Evolutionary conservation across 2,113 vertebrate species (phyloP).

Genomic region (Tychaedon coryphoeus): DNA sequence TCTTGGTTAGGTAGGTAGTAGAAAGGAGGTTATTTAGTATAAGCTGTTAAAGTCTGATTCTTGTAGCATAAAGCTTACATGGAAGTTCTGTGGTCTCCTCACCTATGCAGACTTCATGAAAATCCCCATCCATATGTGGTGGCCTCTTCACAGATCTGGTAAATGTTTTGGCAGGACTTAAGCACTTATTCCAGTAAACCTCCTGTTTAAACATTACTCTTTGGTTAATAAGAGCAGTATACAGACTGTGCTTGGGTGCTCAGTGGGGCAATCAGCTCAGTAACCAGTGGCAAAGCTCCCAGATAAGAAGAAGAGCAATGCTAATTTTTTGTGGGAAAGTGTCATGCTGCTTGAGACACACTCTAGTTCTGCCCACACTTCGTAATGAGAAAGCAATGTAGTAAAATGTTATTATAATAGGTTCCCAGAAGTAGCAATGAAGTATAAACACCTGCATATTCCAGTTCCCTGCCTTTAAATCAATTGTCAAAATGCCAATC

Average conservation of each 20-base stretch:
- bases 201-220: neutral
- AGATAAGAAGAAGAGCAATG: neutral
- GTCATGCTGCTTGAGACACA: neutral
- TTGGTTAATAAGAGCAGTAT: neutral
- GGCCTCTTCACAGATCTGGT: neutral
- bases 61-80: neutral
- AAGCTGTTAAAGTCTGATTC: neutral
- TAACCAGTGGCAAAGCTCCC: neutral
- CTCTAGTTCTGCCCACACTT: neutral
- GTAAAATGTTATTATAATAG: slow-evolving; percentile 4
- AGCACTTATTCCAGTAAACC: neutral
- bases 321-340: neutral
- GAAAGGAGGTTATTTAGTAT: neutral
- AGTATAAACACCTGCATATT: neutral
- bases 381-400: neutral
- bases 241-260: neutral
- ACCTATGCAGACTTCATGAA: neutral
- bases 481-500: neutral
- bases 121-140: neutral
- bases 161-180: neutral
- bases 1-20: neutral
- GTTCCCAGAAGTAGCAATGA: neutral
- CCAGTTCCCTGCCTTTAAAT: neutral
- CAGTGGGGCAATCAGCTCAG: neutral
- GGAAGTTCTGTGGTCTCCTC: neutral